phyloP scores from a whole-genome alignment of 2,113 vertebrate genomes.

The Girardinichthys multiradiatus region DNA sequence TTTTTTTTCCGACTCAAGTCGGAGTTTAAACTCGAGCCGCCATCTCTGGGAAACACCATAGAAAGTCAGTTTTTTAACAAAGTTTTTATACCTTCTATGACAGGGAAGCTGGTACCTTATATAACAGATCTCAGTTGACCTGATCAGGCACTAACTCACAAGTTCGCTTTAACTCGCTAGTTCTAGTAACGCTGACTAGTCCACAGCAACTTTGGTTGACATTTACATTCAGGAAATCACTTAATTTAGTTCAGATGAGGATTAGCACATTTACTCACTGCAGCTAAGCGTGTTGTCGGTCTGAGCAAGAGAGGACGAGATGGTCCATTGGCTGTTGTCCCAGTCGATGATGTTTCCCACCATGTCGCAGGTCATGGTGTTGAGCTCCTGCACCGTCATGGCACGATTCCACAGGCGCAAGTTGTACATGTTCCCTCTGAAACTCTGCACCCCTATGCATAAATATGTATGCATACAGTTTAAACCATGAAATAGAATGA shows the following conservation, averaged over 20 bases:
- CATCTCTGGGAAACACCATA: background rate
- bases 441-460: constrained; percentile 60
- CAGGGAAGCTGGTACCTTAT: background rate
- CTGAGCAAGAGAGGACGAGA: constrained; percentile 83
- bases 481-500: background rate
- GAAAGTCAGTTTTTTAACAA: background rate
- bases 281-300: constrained; percentile 91
- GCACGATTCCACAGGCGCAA: constrained; percentile 91
- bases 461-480: background rate
- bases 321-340: constrained; percentile 91
- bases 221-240: no score
- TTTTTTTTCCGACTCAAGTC: no score
- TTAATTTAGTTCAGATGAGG: background rate
- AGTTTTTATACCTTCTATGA: background rate
- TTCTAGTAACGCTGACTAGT: no score
- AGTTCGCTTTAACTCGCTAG: background rate
- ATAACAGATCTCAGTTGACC: background rate
- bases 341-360: constrained; percentile 91
- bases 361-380: constrained; percentile 83
- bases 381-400: constrained; percentile 81
- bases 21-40: background rate
- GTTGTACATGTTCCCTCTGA: constrained; percentile 91
- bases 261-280: constrained; percentile 83
- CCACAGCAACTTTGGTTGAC: no score
- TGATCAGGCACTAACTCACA: background rate